These are phyloP conservation scores for Manacus vitellinus DNA, from an alignment of 2,113 vertebrate species.

Conservation along the genomic window DNA sequence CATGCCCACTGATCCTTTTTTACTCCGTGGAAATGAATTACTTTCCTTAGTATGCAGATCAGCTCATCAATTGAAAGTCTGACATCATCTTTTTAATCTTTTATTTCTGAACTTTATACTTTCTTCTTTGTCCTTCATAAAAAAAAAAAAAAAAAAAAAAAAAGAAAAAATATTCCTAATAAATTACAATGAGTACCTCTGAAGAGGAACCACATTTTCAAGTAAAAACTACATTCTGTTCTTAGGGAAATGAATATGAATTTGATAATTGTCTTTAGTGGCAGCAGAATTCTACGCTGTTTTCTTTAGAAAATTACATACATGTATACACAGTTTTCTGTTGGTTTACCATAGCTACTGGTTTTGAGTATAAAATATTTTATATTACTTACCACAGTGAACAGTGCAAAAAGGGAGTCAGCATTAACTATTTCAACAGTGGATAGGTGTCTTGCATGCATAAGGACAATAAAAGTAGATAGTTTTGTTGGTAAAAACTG, in stretches of 20 bases:
- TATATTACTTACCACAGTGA: background rate
- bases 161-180: background rate
- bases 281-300: background rate
- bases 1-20: background rate
- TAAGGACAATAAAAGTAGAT: background rate
- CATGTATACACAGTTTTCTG: background rate
- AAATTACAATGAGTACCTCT: background rate
- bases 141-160: background rate
- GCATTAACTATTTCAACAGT: background rate
- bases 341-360: background rate
- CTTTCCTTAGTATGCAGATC: background rate
- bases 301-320: background rate
- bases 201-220: background rate
- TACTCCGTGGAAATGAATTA: constrained; percentile 29
- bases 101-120: background rate
- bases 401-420: background rate
- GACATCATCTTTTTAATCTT: constrained; percentile 10
- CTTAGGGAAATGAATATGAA: background rate
- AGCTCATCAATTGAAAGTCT: constrained; percentile 12
- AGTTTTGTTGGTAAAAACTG: background rate
- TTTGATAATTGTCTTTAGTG: background rate
- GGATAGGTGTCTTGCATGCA: background rate
- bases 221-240: background rate
- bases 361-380: background rate
- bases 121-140: background rate